Evolutionary conservation across 1,140 invertebrate species (phyloP).

Genomic region (Carcinoscorpius rotundicauda): DNA sequence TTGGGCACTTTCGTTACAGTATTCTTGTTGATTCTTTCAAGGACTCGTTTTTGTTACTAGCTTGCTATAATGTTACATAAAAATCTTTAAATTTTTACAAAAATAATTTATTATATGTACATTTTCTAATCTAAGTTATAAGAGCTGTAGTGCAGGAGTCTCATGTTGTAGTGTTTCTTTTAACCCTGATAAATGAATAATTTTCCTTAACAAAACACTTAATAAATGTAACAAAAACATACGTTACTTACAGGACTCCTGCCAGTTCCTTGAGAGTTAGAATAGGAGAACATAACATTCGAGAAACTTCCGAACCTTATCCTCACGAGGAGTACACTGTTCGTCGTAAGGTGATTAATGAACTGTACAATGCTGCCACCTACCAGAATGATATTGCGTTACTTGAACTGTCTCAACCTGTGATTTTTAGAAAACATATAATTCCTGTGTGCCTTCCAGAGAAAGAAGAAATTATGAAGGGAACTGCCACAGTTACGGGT

Average conservation of each 20-base stretch:
- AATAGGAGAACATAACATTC: constrained; percentile 81
- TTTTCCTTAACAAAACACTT: too few species aligned
- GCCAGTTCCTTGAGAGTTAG: constrained; percentile 52
- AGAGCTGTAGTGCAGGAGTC: too few species aligned
- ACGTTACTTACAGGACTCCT: constrained; percentile 20
- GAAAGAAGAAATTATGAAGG: constrained; percentile 33
- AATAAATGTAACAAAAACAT: too few species aligned
- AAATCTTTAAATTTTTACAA: too few species aligned
- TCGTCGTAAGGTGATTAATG: constrained; percentile 54
- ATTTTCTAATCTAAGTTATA: too few species aligned
- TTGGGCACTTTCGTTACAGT: too few species aligned
- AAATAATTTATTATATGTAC: too few species aligned
- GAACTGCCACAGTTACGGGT: constrained; percentile 25
- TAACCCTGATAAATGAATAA: too few species aligned
- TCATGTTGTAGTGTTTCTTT: too few species aligned
- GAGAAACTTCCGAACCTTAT: constrained; percentile 62
- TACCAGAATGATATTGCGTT: constrained; percentile 82
- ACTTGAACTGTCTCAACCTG: constrained; percentile 55
- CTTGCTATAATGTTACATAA: too few species aligned
- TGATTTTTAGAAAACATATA: constrained; percentile 59
- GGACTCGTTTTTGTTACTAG: too few species aligned
- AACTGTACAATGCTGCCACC: constrained; percentile 28
- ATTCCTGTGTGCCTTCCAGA: constrained; percentile 76
- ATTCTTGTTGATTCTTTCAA: too few species aligned
- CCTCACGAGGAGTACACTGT: constrained; percentile 78